A percentile compares a stretch with the other conserved stretches of the same genome.
Conservation (phyloP, 2,797 vertebrate genomes). For the Limnodromus scolopaceus region DNA sequence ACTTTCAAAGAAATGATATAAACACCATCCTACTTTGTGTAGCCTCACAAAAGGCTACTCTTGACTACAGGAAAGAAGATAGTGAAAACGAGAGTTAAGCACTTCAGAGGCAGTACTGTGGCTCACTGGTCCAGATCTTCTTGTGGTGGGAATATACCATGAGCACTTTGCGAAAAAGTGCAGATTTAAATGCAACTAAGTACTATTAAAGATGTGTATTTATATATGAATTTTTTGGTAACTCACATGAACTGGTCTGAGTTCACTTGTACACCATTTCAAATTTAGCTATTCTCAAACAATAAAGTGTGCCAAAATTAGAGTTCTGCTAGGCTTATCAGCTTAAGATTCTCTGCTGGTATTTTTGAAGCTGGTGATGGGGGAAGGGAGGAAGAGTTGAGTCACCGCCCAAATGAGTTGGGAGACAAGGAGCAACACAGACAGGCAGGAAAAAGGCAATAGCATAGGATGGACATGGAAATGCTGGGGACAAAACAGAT, state of each 20-base stretch:
- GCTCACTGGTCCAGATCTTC: background rate
- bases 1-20: background rate
- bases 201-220: background rate
- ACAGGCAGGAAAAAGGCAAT: background rate
- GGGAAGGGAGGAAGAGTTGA: background rate
- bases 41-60: background rate
- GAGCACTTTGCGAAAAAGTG: background rate
- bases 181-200: background rate
- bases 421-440: background rate
- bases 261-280: background rate
- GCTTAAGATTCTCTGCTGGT: background rate
- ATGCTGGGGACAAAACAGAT: background rate
- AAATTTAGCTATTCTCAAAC: background rate
- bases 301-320: background rate
- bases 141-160: background rate
- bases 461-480: background rate
- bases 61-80: background rate
- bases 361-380: background rate
- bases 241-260: background rate
- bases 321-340: background rate
- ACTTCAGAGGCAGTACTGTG: background rate
- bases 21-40: background rate
- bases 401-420: background rate
- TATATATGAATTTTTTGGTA: background rate
- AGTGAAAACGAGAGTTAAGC: background rate